Percentiles rank a stretch among this genome's conserved stretches.
phyloP scores from a whole-genome alignment of 2,797 vertebrate genomes.

The Hozukius guyotensis region DNA sequence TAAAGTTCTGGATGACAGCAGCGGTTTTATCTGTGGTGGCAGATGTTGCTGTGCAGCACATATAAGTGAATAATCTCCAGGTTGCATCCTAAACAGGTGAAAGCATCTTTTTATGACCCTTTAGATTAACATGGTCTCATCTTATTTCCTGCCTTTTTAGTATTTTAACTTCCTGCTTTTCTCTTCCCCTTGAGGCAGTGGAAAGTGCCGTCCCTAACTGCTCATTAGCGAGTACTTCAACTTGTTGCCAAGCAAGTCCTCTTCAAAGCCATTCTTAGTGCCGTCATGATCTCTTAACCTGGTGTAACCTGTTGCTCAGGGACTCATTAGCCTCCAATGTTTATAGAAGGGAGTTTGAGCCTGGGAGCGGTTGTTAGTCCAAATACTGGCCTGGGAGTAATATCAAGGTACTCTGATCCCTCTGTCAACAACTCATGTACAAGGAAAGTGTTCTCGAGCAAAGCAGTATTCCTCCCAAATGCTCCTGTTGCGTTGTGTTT shows the following conservation, averaged over 20 bases:
- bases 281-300: not conserved
- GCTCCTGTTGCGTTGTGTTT: not conserved
- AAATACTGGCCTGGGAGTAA: not conserved
- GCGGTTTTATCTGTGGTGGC: not conserved
- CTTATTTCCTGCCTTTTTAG: conserved; percentile 1
- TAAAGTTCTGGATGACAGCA: not conserved
- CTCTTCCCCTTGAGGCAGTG: not conserved
- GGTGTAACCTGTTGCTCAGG: conserved; percentile 11
- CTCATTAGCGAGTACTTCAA: conserved; percentile 4
- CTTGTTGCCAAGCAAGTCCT: not conserved
- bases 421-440: not conserved
- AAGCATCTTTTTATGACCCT: not conserved
- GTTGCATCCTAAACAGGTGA: not conserved
- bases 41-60: not conserved
- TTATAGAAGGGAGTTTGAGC: not conserved
- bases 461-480: not conserved
- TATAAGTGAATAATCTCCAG: not conserved
- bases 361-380: not conserved
- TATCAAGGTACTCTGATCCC: not conserved
- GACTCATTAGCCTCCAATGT: conserved; percentile 2
- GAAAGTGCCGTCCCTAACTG: not conserved
- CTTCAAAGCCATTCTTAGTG: not conserved
- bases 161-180: conserved; percentile 13
- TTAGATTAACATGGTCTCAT: not conserved
- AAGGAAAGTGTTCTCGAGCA: not conserved